Conservation (phyloP, 1,140 invertebrate species). For the honey bee (Apis mellifera) region Amel_HAv3.1 CM009935.2:5513501-5514000, state of each 20-base stretch:
- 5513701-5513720: slow-evolving; percentile 86
- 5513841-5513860: slow-evolving; percentile 87
- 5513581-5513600: slow-evolving; percentile 88
- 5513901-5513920: slow-evolving; percentile 85
- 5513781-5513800: slow-evolving; percentile 89
- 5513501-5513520: slow-evolving; percentile 93
- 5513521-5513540: slow-evolving; percentile 91
- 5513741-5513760: slow-evolving; percentile 87
- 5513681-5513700: slow-evolving; percentile 84
- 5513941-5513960: slow-evolving; percentile 76
- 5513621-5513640: slow-evolving; percentile 87
- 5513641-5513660: slow-evolving; percentile 88
- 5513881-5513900: slow-evolving; percentile 90
- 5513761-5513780: slow-evolving; percentile 89
- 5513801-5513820: slow-evolving; percentile 89
- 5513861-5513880: slow-evolving; percentile 89
- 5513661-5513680: slow-evolving; percentile 86
- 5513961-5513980: slow-evolving; percentile 87
- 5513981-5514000: slow-evolving; percentile 87
- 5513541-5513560: slow-evolving; percentile 90
- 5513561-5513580: slow-evolving; percentile 89
- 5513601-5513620: slow-evolving; percentile 85
- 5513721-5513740: slow-evolving; percentile 90
- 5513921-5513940: slow-evolving; percentile 81
- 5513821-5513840: slow-evolving; percentile 84